Conservation (phyloP, 2,797 vertebrate genomes). For the Heliangelus exortis region DNA sequence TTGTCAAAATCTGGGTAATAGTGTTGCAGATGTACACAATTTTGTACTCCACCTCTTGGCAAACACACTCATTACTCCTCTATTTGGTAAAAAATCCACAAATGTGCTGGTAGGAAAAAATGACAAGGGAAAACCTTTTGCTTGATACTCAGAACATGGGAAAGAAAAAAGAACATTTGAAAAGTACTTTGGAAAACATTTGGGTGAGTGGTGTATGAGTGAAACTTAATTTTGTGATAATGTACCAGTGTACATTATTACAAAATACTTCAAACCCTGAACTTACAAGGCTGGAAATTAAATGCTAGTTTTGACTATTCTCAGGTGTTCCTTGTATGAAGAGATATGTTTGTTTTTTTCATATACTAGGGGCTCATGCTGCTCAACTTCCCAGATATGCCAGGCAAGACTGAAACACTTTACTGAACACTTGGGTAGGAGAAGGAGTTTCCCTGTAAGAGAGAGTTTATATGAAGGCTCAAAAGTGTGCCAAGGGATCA, state of each 20-base stretch:
- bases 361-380: accelerated
- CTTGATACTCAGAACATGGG: background rate
- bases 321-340: background rate
- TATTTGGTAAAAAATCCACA: background rate
- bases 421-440: background rate
- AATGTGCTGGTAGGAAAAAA: background rate
- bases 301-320: background rate
- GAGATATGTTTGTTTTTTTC: background rate
- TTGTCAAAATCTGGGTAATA: background rate
- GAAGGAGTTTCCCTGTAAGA: background rate
- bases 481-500: background rate
- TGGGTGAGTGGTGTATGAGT: background rate
- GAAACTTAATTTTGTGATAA: background rate
- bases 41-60: background rate
- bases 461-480: background rate
- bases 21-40: background rate
- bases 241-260: background rate
- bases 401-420: background rate
- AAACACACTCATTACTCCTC: background rate
- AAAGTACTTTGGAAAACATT: background rate
- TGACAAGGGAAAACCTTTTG: background rate
- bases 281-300: background rate
- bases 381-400: background rate
- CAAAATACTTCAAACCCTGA: background rate
- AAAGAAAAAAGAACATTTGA: background rate